Evolutionary conservation across 2,113 vertebrate genomes (phyloP), one percentile per base, ranked within the genome.

Genomic region (Capreolus pygargus): DNA sequence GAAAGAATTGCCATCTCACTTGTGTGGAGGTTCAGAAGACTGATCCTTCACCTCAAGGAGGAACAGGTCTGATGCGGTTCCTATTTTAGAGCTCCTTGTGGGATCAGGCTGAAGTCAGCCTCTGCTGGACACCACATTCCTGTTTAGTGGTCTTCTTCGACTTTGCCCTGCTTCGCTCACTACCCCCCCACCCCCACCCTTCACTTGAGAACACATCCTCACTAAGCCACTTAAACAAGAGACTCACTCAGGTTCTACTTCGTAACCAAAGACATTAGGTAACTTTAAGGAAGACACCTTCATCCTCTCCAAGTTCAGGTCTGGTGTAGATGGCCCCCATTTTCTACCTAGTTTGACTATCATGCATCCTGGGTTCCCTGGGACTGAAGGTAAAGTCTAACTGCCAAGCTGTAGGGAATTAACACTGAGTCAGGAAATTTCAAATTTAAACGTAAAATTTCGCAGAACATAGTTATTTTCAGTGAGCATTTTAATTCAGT

Each of bases 381-480:
- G n/a, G 39, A 88, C 47, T 86, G 39, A 70, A 74, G 79, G 58
- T 64, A 57, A 64, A 74, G 50, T 70, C 79, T 89, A 89, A 95
- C 27, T 74, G 57, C 76, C 57, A 87, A 84, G 7, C 47, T 87
- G 88, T 91, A 84, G 88, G 21, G 43, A 95, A 86, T 81, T 93
- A 70, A 70, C 14, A 60, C 25, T 54, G 39, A 92, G 47, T 54
- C 57, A 93, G 21, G 78, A 50, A 81, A 74, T 93, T 93, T 95
- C 57, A 86, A 57, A 95, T 67, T 86, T 84, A 86, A 93, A 84
- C 39, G 60, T 54, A 86, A 86, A 89, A 89, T 95, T 81, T 36
- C n/a, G 61, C 58, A 86, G 23, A 95, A 36, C 61, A 67, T 4
- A 89, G 58, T 82, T 21, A 47, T 95, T 64, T 47, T 84, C 36